Evolutionary conservation across 2,797 vertebrate genomes (phyloP).

Genomic region (Dermochelys coriacea): DNA sequence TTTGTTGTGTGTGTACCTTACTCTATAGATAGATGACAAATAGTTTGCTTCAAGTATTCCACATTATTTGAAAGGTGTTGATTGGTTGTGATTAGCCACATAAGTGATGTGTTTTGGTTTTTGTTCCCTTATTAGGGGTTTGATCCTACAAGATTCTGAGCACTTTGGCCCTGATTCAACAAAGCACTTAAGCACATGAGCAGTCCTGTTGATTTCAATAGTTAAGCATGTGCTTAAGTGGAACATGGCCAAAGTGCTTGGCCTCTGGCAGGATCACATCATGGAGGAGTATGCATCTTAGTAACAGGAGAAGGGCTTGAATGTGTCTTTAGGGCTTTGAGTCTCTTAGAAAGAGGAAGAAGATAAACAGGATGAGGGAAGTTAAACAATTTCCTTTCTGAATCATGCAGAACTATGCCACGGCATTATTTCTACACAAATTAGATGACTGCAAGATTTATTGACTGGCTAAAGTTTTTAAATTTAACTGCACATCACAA

Average conservation of each 20-base stretch:
- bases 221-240: neutral
- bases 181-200: conserved; percentile 16
- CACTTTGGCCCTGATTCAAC: conserved; percentile 16
- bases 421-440: neutral
- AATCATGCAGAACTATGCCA: neutral
- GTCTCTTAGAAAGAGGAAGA: neutral
- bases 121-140: neutral
- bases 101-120: neutral
- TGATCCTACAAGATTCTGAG: conserved; percentile 10
- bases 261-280: neutral
- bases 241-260: neutral
- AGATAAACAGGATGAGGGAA: neutral
- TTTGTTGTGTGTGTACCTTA: neutral
- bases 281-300: neutral
- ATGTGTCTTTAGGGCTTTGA: neutral
- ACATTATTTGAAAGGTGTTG: neutral
- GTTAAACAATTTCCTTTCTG: conserved; percentile 6
- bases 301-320: neutral
- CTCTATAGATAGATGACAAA: neutral
- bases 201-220: neutral
- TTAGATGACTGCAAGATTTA: neutral
- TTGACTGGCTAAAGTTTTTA: neutral
- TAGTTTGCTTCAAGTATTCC: neutral
- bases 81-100: neutral
- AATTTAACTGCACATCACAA: neutral